These are phyloP conservation scores for Athrips mouffetella DNA, from an alignment of 2,888 invertebrate species.

Conservation along the genomic window DNA sequence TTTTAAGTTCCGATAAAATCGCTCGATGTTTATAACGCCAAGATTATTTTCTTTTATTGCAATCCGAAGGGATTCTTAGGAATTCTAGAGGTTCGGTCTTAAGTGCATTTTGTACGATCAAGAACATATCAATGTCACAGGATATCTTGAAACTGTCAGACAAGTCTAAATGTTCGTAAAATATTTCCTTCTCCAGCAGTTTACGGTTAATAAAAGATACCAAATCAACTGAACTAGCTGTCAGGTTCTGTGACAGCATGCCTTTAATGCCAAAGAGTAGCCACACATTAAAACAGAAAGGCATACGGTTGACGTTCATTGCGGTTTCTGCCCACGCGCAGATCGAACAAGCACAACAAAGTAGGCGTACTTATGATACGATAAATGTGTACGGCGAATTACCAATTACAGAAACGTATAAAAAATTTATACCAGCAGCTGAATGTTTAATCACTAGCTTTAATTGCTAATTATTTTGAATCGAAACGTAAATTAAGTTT, in stretches of 20 bases:
- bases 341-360: neutral
- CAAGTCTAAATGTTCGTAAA: neutral
- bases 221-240: neutral
- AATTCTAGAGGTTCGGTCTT: constrained; percentile 14
- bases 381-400: neutral
- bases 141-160: neutral
- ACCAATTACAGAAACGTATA: constrained; percentile 7
- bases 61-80: constrained; percentile 9
- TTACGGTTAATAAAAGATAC: constrained; percentile 2
- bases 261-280: constrained; percentile 7
- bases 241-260: neutral
- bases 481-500: constrained; percentile 7
- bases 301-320: constrained; percentile 2
- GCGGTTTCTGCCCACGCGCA: constrained; percentile 6
- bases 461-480: constrained; percentile 9
- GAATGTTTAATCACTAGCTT: constrained; percentile 11
- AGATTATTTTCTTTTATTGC: constrained; percentile 46
- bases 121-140: neutral
- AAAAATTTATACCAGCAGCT: constrained; percentile 14
- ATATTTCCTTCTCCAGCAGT: constrained; percentile 1
- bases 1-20: constrained; percentile 60
- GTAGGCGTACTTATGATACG: neutral
- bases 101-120: neutral
- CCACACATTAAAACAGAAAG: constrained; percentile 1
- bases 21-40: constrained; percentile 48